These are phyloP conservation scores for Rhabdophis nuchalis DNA, from an alignment of 2,797 vertebrate species.

Conservation along the genomic window DNA sequence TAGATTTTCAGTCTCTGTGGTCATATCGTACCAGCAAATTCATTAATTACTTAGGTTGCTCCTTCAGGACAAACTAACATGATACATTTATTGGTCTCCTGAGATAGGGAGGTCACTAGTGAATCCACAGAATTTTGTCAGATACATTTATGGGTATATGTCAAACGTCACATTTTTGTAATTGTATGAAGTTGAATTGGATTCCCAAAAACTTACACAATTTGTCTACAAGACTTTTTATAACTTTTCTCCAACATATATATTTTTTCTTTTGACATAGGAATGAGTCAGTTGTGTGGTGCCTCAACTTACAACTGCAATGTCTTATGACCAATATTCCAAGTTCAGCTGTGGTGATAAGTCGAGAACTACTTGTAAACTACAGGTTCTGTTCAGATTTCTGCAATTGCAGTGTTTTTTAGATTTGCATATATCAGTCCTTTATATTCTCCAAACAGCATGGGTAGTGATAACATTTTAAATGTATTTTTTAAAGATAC, in stretches of 20 bases:
- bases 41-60: neutral
- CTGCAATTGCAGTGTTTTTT: neutral
- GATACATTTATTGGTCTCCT: neutral
- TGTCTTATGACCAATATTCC: neutral
- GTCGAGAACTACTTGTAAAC: neutral
- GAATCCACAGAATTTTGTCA: neutral
- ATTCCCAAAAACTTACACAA: neutral
- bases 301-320: neutral
- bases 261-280: neutral
- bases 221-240: neutral
- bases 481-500: constrained; percentile 11
- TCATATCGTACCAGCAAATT: neutral
- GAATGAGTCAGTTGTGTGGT: neutral
- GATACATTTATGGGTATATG: neutral
- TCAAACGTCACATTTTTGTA: neutral
- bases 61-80: neutral
- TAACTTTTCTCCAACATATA: neutral
- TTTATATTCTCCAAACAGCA: neutral
- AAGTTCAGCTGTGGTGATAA: neutral
- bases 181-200: neutral
- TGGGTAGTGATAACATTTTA: neutral
- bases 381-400: neutral
- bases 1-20: neutral
- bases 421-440: neutral
- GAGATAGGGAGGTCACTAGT: neutral